phyloP scores from a whole-genome alignment of 2,888 invertebrate species.

The Drosophila mulleri region DNA sequence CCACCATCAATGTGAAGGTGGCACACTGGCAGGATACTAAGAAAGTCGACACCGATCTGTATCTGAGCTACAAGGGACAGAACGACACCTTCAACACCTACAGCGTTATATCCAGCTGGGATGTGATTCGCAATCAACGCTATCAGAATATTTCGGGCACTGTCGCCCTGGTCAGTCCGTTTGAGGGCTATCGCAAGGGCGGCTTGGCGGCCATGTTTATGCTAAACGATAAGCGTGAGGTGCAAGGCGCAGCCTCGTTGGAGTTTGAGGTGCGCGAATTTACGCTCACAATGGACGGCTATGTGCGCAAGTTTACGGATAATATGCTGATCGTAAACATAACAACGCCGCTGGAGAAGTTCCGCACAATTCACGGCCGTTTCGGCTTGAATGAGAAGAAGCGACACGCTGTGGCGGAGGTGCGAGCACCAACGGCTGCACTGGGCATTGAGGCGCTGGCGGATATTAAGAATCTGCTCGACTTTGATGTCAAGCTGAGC shows the following conservation, averaged over 20 bases:
- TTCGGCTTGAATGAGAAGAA: conserved; percentile 90
- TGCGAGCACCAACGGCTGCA: conserved; percentile 89
- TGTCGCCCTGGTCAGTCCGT: conserved; percentile 89
- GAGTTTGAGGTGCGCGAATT: conserved; percentile 90
- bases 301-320: conserved; percentile 90
- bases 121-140: conserved; percentile 86
- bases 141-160: conserved; percentile 87
- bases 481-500: conserved; percentile 91
- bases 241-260: conserved; percentile 89
- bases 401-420: conserved; percentile 90
- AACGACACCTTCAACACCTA: conserved; percentile 86
- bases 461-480: conserved; percentile 87
- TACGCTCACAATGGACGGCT: conserved; percentile 89
- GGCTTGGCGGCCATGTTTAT: conserved; percentile 89
- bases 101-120: conserved; percentile 90
- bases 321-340: conserved; percentile 91
- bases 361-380: conserved; percentile 88
- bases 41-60: conserved; percentile 86
- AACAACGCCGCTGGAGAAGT: conserved; percentile 90
- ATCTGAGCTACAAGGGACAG: conserved; percentile 85
- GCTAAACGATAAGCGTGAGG: conserved; percentile 88
- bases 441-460: conserved; percentile 89
- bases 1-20: conserved; percentile 86
- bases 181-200: conserved; percentile 89
- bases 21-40: conserved; percentile 86